phyloP scores from a whole-genome alignment of 2,113 vertebrate species.

The Equus quagga region DNA sequence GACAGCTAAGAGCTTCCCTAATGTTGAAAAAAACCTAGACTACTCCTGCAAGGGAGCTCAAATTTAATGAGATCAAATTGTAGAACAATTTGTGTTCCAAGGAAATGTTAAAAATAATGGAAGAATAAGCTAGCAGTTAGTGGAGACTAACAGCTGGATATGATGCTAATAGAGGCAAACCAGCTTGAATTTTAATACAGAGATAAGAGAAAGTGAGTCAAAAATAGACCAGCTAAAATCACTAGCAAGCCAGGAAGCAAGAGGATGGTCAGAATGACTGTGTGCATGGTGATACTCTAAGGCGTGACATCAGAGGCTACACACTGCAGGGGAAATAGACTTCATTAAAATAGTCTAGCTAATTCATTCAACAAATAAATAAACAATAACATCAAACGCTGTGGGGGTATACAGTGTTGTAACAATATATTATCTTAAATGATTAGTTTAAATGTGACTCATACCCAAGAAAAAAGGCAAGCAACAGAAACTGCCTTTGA shows the following conservation, averaged over 20 bases:
- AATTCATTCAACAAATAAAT: neutral
- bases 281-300: neutral
- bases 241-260: neutral
- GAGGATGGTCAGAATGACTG: neutral
- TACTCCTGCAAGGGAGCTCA: neutral
- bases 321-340: neutral
- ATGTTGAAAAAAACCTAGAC: neutral
- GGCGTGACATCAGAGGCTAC: neutral
- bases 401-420: neutral
- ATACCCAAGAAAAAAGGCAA: neutral
- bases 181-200: neutral
- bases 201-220: neutral
- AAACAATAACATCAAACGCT: neutral
- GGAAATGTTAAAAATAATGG: neutral
- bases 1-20: neutral
- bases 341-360: neutral
- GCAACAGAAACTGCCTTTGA: neutral
- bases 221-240: neutral
- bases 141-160: neutral
- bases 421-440: neutral
- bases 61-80: neutral
- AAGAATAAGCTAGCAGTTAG: neutral
- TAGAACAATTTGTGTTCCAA: neutral
- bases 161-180: neutral
- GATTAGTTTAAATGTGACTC: neutral